Evolutionary conservation across 2,113 vertebrate species (phyloP).

Genomic region (Macroglossus sobrinus): DNA sequence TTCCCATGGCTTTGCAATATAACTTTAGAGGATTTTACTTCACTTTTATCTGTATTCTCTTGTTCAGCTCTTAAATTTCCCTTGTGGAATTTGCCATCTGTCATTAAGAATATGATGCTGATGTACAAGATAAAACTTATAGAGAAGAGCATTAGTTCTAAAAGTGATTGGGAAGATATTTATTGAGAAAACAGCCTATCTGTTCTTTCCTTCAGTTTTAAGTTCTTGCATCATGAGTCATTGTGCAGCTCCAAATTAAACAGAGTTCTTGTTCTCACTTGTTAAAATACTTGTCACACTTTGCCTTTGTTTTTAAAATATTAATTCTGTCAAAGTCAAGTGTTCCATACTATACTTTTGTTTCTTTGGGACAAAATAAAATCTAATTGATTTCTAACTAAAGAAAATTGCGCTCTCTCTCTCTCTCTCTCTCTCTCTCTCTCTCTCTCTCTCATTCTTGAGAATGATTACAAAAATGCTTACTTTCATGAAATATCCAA

Average conservation of each 20-base stretch:
- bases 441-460: background rate
- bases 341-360: background rate
- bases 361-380: background rate
- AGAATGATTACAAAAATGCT: background rate
- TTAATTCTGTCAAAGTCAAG: background rate
- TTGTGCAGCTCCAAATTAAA: background rate
- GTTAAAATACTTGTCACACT: background rate
- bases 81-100: background rate
- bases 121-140: background rate
- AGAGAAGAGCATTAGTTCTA: background rate
- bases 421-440: background rate
- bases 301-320: slow-evolving; percentile 28
- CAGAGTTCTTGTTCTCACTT: background rate
- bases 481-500: background rate
- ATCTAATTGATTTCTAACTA: background rate
- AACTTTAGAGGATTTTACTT: background rate
- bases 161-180: background rate
- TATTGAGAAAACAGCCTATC: background rate
- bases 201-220: background rate
- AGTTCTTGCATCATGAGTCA: background rate
- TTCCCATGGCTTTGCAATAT: background rate
- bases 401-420: background rate
- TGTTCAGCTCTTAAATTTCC: background rate
- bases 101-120: background rate
- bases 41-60: background rate